These are phyloP conservation scores for Scolopax mira DNA, from an alignment of 2,113 vertebrate species.

Conservation along the genomic window DNA sequence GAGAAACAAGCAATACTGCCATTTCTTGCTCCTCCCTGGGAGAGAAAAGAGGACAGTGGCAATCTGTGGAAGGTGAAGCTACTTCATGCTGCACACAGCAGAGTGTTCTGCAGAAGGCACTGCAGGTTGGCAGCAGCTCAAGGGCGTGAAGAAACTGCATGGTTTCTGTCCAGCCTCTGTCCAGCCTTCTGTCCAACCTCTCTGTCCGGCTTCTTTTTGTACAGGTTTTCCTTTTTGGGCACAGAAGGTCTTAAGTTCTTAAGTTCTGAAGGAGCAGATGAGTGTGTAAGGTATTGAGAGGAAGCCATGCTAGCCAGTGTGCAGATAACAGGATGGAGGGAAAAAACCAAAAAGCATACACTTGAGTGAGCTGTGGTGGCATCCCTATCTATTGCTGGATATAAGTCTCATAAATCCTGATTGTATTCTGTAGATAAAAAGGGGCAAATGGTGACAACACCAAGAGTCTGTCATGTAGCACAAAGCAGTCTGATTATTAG, in stretches of 20 bases:
- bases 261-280: neutral
- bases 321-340: neutral
- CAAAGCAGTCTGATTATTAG: neutral
- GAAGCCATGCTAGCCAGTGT: neutral
- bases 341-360: neutral
- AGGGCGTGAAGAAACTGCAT: neutral
- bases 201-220: neutral
- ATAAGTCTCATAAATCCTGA: neutral
- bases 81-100: neutral
- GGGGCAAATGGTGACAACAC: neutral
- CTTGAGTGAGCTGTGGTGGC: neutral
- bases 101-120: neutral
- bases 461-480: neutral
- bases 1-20: neutral
- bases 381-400: neutral
- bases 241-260: neutral
- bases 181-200: too few species aligned
- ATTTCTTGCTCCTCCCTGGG: neutral
- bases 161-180: too few species aligned
- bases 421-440: neutral
- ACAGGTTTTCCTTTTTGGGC: neutral
- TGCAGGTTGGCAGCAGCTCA: neutral
- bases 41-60: neutral
- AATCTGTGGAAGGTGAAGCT: neutral
- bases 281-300: neutral